phyloP scores from a whole-genome alignment of 2,797 vertebrate species.

The Pangasius sanitwongsei region DNA sequence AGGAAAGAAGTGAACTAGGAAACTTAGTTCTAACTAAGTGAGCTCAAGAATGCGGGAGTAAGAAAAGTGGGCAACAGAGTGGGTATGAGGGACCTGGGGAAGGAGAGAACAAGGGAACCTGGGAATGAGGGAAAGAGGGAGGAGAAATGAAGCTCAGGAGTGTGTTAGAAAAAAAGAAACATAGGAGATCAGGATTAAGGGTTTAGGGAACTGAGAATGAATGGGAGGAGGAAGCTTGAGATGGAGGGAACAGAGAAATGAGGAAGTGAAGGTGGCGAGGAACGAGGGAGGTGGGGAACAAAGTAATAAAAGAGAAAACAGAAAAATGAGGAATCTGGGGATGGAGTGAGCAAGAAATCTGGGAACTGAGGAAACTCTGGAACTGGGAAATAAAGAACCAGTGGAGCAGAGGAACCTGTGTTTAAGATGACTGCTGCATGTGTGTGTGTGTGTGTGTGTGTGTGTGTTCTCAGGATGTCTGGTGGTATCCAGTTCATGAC shows the following conservation, averaged over 20 bases:
- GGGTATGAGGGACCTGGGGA: too few relatives aligned
- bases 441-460: not conserved
- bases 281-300: not conserved
- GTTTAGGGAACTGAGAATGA: not conserved
- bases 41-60: not conserved
- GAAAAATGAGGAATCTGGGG: not conserved
- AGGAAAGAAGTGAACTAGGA: not conserved
- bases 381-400: not conserved
- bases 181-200: not conserved
- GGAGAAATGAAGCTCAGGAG: not conserved
- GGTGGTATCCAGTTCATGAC: constrained; percentile 77
- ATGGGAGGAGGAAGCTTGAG: not conserved
- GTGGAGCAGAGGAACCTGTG: not conserved
- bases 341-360: not conserved
- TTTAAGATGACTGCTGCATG: not conserved
- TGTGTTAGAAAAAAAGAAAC: too few relatives aligned
- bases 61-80: too few relatives aligned
- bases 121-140: too few relatives aligned
- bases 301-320: not conserved
- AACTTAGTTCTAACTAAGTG: not conserved
- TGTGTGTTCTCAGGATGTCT: constrained; percentile 64
- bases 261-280: not conserved
- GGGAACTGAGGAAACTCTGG: not conserved
- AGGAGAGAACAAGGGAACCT: not conserved
- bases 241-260: not conserved